Conservation (phyloP, 2,888 invertebrate species). For the Drosophila hamatofila region DNA sequence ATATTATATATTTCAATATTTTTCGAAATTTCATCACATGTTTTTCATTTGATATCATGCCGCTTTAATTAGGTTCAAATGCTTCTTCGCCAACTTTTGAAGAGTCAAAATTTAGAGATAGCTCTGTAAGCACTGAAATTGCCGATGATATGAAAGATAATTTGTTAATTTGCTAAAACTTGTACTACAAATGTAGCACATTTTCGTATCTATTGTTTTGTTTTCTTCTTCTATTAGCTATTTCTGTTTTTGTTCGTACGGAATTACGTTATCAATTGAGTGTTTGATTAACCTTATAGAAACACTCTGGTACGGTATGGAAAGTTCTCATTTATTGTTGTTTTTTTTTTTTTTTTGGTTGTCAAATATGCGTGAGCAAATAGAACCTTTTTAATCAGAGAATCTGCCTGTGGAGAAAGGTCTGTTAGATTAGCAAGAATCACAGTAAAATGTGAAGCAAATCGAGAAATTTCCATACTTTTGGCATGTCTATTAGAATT, state of each 20-base stretch:
- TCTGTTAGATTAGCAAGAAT: background rate
- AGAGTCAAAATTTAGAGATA: background rate
- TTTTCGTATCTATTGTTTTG: slow-evolving; percentile 5
- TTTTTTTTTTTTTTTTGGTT: no score
- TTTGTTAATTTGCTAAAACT: slow-evolving; percentile 30
- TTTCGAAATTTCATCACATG: background rate
- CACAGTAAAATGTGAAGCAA: background rate
- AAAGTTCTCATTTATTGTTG: background rate
- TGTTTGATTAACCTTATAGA: slow-evolving; percentile 19
- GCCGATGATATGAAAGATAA: slow-evolving; percentile 28
- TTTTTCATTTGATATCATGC: background rate
- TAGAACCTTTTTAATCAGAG: background rate
- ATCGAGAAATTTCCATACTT: background rate
- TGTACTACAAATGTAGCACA: slow-evolving; percentile 33
- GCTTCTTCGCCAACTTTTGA: background rate
- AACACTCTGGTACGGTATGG: background rate
- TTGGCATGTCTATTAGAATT: background rate
- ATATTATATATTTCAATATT: background rate
- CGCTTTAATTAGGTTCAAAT: slow-evolving; percentile 1
- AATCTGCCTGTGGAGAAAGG: background rate
- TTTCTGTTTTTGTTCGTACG: background rate
- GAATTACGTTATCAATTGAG: slow-evolving; percentile 2
- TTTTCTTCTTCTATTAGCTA: background rate
- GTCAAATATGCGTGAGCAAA: background rate
- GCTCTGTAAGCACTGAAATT: background rate